phyloP scores from a whole-genome alignment of 1,140 invertebrate genomes.

The Panagrolaimus sp. region DNA sequence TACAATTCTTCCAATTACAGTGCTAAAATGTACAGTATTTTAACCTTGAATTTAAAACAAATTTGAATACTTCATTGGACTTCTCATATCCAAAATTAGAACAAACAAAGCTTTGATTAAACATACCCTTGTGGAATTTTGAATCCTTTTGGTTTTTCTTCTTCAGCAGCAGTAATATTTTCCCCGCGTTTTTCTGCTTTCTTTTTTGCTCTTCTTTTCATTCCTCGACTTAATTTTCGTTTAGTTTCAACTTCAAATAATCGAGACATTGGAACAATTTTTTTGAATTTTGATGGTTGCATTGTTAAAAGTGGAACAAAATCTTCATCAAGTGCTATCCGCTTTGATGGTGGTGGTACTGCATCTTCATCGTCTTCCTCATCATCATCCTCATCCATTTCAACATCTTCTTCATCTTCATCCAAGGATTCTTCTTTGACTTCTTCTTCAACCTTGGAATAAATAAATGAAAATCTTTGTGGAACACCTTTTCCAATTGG shows the following conservation, averaged over 20 bases:
- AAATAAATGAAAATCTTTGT: neutral
- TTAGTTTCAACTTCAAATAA: neutral
- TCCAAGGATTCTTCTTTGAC: neutral
- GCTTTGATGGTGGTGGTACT: neutral
- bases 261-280: neutral
- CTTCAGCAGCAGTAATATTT: neutral
- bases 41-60: neutral
- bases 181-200: neutral
- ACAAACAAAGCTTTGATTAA: neutral
- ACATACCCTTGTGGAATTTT: constrained; percentile 4
- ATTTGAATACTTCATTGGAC: no score
- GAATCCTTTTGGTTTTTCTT: neutral
- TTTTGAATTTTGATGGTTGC: neutral
- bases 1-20: constrained; percentile 2
- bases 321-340: neutral
- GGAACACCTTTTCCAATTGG: neutral
- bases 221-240: neutral
- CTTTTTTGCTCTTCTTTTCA: neutral
- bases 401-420: neutral
- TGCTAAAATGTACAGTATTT: neutral
- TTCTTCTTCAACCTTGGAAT: neutral
- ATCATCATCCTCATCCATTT: no score
- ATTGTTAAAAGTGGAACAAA: neutral
- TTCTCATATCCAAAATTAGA: no score
- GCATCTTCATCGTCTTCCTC: neutral